Conservation (phyloP, 2,113 vertebrate species). For the Lycocorax pyrrhopterus region DNA sequence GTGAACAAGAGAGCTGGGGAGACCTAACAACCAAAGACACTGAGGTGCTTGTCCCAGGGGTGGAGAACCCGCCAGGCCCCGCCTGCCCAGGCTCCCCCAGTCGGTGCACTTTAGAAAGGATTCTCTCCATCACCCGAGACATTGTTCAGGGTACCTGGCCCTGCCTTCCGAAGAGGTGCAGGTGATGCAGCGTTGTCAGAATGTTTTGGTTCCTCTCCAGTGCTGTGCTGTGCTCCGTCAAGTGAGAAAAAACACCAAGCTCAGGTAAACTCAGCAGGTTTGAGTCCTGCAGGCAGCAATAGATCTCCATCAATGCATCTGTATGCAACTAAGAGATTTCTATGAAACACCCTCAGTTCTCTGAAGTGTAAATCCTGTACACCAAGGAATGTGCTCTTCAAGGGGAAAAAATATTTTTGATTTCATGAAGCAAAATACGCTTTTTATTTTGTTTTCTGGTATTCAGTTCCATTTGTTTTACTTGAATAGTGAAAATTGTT, state of each 20-base stretch:
- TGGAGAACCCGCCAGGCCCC: neutral
- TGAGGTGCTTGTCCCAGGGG: neutral
- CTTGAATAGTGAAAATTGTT: constrained; percentile 37
- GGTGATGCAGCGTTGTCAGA: neutral
- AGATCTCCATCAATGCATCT: constrained; percentile 38
- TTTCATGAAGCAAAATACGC: neutral
- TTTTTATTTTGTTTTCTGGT: constrained; percentile 29
- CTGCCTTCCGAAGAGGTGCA: neutral
- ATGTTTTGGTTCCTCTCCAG: neutral
- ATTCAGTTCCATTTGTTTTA: constrained; percentile 45
- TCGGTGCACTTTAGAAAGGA: constrained; percentile 43
- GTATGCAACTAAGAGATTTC: constrained; percentile 31
- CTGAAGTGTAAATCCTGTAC: neutral
- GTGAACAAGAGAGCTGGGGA: constrained; percentile 51
- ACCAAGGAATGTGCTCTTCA: neutral
- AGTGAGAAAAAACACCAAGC: constrained; percentile 27
- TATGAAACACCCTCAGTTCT: constrained; percentile 7
- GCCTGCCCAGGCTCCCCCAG: constrained; percentile 12
- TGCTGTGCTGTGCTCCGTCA: constrained; percentile 18
- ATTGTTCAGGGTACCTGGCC: neutral
- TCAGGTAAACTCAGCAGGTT: constrained; percentile 72
- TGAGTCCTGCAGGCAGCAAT: constrained; percentile 62
- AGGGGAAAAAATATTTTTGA: neutral
- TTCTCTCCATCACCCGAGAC: neutral
- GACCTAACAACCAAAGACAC: constrained; percentile 61